Evolutionary conservation across 2,113 vertebrate genomes (phyloP).

Genomic region (Ibidorhyncha struthersii): DNA sequence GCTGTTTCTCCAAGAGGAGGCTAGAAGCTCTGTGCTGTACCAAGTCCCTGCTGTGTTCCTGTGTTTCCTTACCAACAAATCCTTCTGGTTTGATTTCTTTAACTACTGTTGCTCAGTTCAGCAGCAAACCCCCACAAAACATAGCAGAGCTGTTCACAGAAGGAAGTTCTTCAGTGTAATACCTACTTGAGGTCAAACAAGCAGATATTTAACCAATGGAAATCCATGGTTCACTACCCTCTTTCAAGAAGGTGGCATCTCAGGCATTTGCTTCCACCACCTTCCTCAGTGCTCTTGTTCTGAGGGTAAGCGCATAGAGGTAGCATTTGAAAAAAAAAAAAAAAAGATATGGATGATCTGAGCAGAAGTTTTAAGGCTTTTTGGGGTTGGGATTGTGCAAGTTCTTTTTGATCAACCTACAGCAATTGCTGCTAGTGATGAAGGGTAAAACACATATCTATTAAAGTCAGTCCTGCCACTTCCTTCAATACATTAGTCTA

Average conservation of each 20-base stretch:
- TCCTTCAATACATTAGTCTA: not conserved
- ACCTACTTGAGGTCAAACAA: not conserved
- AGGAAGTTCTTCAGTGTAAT: not conserved
- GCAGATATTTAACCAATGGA: not conserved
- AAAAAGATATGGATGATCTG: not conserved
- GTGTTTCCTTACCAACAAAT: not conserved
- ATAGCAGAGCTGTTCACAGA: not conserved
- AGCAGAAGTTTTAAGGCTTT: not conserved
- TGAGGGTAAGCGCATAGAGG: not conserved
- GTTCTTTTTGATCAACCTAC: not conserved
- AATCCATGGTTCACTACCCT: not conserved
- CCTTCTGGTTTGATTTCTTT: not conserved
- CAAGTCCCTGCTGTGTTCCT: not conserved
- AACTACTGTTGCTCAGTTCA: conserved; percentile 2
- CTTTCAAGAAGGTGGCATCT: not conserved
- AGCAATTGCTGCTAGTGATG: not conserved
- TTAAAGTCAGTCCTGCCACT: not conserved
- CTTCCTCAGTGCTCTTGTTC: not conserved
- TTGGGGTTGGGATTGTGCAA: not conserved
- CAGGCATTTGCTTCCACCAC: not conserved
- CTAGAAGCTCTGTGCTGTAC: not conserved
- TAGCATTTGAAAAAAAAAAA: not conserved
- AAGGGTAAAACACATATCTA: not conserved
- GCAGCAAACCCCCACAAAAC: not conserved
- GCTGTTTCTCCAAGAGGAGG: not conserved